Conservation (phyloP, 2,113 vertebrate genomes). For the Brachypodius melanocephalos region DNA sequence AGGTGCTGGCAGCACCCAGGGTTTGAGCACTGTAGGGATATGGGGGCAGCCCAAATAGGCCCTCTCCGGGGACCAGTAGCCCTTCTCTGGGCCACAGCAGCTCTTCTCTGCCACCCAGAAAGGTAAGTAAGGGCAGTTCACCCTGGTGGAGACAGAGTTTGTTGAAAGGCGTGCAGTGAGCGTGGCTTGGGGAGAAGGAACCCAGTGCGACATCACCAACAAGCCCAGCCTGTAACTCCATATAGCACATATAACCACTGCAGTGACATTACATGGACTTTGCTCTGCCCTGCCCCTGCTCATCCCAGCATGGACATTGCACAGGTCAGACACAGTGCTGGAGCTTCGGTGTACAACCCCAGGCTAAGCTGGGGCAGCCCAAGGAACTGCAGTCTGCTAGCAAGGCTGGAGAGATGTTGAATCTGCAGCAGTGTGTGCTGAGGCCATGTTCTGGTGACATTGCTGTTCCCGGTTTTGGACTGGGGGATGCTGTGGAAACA, state of each 20-base stretch:
- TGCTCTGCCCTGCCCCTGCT: not conserved
- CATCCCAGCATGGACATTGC: fast-evolving
- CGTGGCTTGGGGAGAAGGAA: not conserved
- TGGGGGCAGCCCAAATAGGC: not conserved
- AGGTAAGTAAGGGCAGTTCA: not conserved
- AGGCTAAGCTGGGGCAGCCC: not conserved
- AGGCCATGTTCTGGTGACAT: not conserved
- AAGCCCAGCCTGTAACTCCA: not conserved
- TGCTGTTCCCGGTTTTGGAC: not conserved
- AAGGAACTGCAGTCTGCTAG: not conserved
- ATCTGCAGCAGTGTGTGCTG: not conserved
- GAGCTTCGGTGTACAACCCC: not conserved
- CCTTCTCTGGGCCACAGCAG: not conserved
- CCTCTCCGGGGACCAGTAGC: not conserved
- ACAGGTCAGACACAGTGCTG: not conserved
- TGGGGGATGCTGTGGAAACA: not conserved
- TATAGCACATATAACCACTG: not conserved
- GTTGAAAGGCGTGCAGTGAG: not conserved
- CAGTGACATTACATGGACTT: fast-evolving
- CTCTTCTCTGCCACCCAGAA: not conserved
- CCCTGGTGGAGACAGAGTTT: fast-evolving
- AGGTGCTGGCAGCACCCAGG: not conserved
- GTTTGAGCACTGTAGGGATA: not conserved
- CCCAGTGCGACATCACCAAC: not conserved
- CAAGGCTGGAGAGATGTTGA: not conserved